Conservation (phyloP, 2,797 vertebrate species). For the Cyprinella venusta region DNA sequence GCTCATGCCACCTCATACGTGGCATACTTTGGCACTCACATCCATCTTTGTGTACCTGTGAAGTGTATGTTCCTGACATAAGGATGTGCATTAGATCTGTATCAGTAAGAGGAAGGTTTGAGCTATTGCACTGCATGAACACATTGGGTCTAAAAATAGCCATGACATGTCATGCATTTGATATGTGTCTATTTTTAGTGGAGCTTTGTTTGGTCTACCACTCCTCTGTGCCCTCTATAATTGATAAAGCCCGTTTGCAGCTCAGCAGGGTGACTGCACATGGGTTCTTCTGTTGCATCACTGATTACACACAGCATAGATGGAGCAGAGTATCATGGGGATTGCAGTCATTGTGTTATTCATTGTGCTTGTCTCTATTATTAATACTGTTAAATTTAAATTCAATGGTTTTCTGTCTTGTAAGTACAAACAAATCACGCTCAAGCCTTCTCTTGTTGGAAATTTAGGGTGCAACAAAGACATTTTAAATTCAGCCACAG, state of each 20-base stretch:
- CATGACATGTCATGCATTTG: conserved; percentile 61
- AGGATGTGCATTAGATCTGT: background rate
- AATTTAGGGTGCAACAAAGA: background rate
- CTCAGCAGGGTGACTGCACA: conserved; percentile 62
- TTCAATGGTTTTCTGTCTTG: background rate
- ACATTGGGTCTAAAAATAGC: conserved; percentile 65
- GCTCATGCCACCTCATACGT: background rate
- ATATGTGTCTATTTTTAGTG: conserved; percentile 75
- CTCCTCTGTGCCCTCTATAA: conserved; percentile 71
- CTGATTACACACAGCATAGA: conserved; percentile 36
- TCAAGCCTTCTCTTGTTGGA: background rate
- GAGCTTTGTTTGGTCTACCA: conserved; percentile 64
- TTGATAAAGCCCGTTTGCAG: conserved; percentile 72
- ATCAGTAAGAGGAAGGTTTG: conserved; percentile 42
- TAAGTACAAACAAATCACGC: background rate
- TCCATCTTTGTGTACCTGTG: background rate
- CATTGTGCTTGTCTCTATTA: conserved; percentile 22
- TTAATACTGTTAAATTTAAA: background rate
- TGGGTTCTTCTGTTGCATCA: conserved; percentile 55
- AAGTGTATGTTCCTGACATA: background rate
- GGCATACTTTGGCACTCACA: background rate
- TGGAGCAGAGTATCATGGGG: conserved; percentile 40
- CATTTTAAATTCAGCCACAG: conserved; percentile 26
- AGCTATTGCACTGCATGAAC: conserved; percentile 27
- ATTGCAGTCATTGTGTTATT: conserved; percentile 42